Evolutionary conservation across 2,797 vertebrate genomes (phyloP), one percentile per base, ranked within the genome.

Genomic region (Hoplostethus mediterraneus): DNA sequence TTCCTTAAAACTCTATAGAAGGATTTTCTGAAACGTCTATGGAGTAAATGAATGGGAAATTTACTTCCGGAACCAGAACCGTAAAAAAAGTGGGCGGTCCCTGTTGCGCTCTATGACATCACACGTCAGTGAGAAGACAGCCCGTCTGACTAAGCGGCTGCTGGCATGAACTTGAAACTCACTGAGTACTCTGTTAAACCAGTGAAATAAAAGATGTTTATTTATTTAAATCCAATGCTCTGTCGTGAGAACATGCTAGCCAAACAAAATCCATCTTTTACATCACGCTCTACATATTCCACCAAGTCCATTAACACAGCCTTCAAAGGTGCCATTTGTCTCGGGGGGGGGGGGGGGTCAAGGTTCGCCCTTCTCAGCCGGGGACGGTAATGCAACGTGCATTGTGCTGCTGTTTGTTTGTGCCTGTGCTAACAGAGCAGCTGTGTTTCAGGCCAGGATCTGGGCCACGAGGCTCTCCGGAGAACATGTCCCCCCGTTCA

Each of bases 401-500:
- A 33, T 64, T 14, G 48, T 66, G 59, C 14, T 13, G 9, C 57
- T 60, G 54, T 64, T 42, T 10, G 57, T 44, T 64, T 67, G 58
- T 70, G 71, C 25, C 36, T 8, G 48, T 52, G 61, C 79, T 54
- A 66, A 58, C 58, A 55, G 44, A 28, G 42, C 51, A 71, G 42
- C 59, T 51, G 45, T 40, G n/a, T 62, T 74, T 71, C 49, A 63
- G 63, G 75, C 67, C 49, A 63, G 63, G 75, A 84, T 77, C 75
- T 81, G 57, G 77, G 75, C 54, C 81, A 67, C 67, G 59, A 55
- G 36, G n/a, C 59, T 74, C 63, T 77, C 60, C 17, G 52, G 65
- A 84, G 72, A 81, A 51, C 69, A 67, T 57, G 60, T 71, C 68
- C 66, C 63, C 59, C 60, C 69, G 71, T 71, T 69, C 67, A 71